phyloP scores from a whole-genome alignment of 2,113 vertebrate species.

The Corythornis vintsioides region DNA sequence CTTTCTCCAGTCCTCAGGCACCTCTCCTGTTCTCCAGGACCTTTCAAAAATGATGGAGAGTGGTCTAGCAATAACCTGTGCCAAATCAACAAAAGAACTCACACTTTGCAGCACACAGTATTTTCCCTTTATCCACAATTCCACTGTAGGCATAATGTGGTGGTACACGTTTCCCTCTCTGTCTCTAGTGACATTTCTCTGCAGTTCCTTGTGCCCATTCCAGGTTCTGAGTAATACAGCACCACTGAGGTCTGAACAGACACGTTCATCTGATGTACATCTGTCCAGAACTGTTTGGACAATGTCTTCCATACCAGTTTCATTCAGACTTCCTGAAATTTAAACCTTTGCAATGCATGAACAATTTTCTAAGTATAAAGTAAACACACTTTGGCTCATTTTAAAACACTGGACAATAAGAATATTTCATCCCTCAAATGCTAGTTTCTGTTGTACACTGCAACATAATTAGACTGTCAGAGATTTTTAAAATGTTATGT shows the following conservation, averaged over 20 bases:
- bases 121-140: not conserved
- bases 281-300: not conserved
- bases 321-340: not conserved
- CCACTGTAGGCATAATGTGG: not conserved
- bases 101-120: not conserved
- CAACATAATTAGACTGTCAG: not conserved
- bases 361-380: not conserved
- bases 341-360: not conserved
- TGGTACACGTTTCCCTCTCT: not conserved
- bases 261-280: not conserved
- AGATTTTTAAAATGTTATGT: not conserved
- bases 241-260: not conserved
- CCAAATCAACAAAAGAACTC: not conserved
- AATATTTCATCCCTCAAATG: not conserved
- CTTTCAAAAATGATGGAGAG: too few relatives aligned
- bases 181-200: not conserved
- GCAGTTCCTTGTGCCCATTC: not conserved
- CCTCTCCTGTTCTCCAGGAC: too few relatives aligned
- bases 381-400: not conserved
- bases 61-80: not conserved
- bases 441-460: not conserved
- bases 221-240: fast-evolving
- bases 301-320: not conserved
- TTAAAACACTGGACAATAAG: not conserved
- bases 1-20: too few relatives aligned